Evolutionary conservation across 2,113 vertebrate species (phyloP), one percentile per base, ranked within the genome.

Genomic region (Saccopteryx bilineata): DNA sequence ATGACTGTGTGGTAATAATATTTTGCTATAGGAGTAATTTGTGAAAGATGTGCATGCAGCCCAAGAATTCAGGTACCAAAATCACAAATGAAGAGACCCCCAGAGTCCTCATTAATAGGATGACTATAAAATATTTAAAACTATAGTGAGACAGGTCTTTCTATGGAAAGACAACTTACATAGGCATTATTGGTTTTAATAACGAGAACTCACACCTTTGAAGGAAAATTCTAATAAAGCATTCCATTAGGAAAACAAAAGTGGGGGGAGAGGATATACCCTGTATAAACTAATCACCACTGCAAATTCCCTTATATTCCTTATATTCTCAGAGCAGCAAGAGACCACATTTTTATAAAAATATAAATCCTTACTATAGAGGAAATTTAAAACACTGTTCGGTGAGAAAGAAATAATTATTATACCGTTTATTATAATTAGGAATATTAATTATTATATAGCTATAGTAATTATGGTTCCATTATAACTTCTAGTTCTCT

Each of bases 181-280:
- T 58, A 21, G 3, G 26, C 63, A 91, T 83, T 93, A 96, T 90
- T 93, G 87, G 89, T 94, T 96, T 97, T 94, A 92, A 96, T 87
- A 95, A 94, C 58, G 91, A 93, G 69, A 89, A 87, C 14, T 23
- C 58, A 83, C n/a, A 91, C 21, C 88, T 95, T 63, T 93, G 39
- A 96, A 84, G 84, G 54, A 91, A 97, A 97, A 89, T 91, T 52
- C 79, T 95, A 97, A 97, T 91, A 97, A 96, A 95, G 69, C 65
- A 97, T 97, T 94, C 83, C 75, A 93, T 85, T 90, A 95, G 50
- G 61, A 60, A 91, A 66, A 60, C 88, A 92, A 93, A 74, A 78
- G 61, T 21, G 4, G 2, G 9, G 82, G 14, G 91, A 28, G 28
- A 88, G 15, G 33, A 89, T 46, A 52, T 39, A 83, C 54, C 83